Evolutionary conservation across 2,113 vertebrate genomes (phyloP).

Genomic region (Chamaea fasciata): DNA sequence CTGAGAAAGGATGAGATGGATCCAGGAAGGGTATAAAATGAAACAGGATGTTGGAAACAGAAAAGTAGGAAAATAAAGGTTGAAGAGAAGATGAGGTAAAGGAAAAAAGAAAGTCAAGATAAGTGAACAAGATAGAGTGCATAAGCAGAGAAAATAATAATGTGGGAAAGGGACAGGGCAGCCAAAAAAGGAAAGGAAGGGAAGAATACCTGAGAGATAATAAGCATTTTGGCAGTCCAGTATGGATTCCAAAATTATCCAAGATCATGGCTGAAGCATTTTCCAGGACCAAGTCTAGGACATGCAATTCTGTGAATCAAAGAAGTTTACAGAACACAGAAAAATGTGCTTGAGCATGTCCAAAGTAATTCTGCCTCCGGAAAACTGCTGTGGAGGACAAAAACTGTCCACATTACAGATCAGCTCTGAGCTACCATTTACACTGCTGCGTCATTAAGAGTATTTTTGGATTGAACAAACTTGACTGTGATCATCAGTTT

Average conservation of each 20-base stretch:
- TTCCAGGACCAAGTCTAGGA: background rate
- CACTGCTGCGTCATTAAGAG: background rate
- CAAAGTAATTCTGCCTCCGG: background rate
- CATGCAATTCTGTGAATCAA: background rate
- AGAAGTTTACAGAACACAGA: background rate
- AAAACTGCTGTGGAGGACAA: background rate
- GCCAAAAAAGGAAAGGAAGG: background rate
- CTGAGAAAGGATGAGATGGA: background rate
- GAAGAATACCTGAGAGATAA: background rate
- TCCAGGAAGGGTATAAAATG: background rate
- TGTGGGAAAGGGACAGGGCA: background rate
- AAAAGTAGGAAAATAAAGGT: background rate
- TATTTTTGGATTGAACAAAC: background rate
- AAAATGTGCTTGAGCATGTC: background rate
- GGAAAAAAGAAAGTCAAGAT: background rate
- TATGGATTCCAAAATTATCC: background rate
- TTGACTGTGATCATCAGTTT: background rate
- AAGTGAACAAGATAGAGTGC: background rate
- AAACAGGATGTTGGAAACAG: background rate
- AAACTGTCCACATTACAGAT: background rate
- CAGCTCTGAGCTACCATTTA: background rate
- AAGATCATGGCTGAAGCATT: background rate
- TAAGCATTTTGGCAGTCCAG: background rate
- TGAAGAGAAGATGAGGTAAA: background rate
- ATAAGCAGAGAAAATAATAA: background rate